A percentile compares a stretch with the other conserved stretches of the same genome.
Conservation (phyloP, 2,888 invertebrate genomes). For the Drosophila setosimentum region DNA sequence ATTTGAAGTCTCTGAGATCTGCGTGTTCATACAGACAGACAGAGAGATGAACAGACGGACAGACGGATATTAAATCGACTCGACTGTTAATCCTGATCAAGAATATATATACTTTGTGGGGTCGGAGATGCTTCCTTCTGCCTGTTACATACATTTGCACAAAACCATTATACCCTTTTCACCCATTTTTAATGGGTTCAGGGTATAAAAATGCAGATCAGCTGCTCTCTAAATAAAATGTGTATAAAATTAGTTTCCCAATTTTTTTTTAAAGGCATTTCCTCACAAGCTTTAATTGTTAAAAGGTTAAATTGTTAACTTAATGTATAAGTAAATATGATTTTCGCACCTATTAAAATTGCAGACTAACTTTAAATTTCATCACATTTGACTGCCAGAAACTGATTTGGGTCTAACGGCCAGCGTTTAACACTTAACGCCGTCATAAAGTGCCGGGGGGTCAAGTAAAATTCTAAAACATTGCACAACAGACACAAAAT, state of each 20-base stretch:
- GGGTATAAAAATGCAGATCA: background rate
- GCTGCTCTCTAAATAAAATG: background rate
- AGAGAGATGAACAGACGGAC: too few species aligned
- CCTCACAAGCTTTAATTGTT: background rate
- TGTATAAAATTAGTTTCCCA: background rate
- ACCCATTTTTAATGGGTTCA: too few species aligned
- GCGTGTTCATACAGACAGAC: too few species aligned
- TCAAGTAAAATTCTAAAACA: constrained; percentile 60
- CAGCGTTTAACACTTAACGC: constrained; percentile 58
- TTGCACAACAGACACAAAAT: constrained; percentile 59
- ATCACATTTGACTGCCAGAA: constrained; percentile 37
- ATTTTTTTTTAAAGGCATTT: background rate
- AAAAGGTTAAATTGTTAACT: too few species aligned
- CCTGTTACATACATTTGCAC: too few species aligned
- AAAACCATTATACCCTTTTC: too few species aligned
- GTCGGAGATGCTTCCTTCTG: too few species aligned
- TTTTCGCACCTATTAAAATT: background rate
- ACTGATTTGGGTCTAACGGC: constrained; percentile 35
- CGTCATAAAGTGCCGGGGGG: constrained; percentile 44
- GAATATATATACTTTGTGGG: too few species aligned
- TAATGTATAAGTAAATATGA: background rate
- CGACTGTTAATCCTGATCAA: too few species aligned
- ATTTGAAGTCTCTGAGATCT: too few species aligned
- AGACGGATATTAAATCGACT: too few species aligned
- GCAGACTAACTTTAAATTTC: constrained; percentile 27